These are phyloP conservation scores for Apeltes quadracus DNA, from an alignment of 2,113 vertebrate genomes.

Conservation along the genomic window DNA sequence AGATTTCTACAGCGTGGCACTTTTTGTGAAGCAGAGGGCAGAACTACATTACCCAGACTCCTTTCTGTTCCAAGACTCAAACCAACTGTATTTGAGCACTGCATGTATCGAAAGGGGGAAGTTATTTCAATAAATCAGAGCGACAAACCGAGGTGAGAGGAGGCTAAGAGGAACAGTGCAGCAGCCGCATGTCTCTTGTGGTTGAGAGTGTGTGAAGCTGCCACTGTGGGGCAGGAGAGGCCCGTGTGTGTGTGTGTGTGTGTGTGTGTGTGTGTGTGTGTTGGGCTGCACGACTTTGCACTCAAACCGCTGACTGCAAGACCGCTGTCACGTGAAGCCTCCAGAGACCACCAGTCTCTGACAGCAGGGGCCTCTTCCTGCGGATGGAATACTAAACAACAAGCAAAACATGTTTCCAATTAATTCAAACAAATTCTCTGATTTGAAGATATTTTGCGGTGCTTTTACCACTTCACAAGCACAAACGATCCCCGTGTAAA, in stretches of 20 bases:
- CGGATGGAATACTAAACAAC: background rate
- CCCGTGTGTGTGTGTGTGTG: conserved; percentile 6
- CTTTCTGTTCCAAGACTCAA: conserved; percentile 4
- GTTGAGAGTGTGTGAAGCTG: conserved; percentile 39
- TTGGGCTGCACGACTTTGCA: conserved; percentile 11
- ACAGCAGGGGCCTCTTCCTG: background rate
- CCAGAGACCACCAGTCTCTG: background rate
- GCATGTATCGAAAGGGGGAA: background rate
- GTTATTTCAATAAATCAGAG: background rate
- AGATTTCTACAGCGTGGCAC: background rate
- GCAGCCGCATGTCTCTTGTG: conserved; percentile 35
- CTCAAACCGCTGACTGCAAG: background rate
- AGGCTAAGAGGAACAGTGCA: background rate
- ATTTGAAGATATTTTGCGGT: background rate
- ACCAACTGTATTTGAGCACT: background rate
- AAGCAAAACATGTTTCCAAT: background rate
- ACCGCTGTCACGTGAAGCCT: background rate
- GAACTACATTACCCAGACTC: conserved; percentile 34
- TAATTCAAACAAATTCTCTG: background rate
- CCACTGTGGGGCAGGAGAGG: conserved; percentile 71
- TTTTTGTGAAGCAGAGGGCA: background rate
- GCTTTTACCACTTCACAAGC: background rate
- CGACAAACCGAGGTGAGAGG: background rate
- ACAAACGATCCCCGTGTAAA: background rate
- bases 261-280: conserved; percentile 26